These are phyloP conservation scores for Pollicipes pollicipes DNA, from an alignment of 1,140 invertebrate species.

Conservation along the genomic window DNA sequence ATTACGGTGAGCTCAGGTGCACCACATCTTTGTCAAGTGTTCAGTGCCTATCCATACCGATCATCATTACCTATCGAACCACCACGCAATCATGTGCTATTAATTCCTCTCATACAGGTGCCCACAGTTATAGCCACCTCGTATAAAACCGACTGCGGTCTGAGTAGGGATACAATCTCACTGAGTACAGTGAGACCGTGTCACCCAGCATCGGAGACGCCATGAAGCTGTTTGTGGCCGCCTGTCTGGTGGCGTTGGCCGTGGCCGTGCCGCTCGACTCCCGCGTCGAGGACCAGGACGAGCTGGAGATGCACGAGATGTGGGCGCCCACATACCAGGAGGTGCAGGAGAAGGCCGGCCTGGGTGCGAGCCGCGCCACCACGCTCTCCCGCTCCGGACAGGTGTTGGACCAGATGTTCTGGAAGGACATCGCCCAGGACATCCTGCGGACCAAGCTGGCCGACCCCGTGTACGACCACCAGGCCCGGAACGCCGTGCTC, in stretches of 20 bases:
- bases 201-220: too few species aligned
- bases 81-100: too few species aligned
- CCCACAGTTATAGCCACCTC: too few species aligned
- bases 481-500: constrained; percentile 4
- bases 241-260: neutral
- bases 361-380: neutral
- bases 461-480: neutral
- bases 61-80: too few species aligned
- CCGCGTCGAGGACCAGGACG: constrained; percentile 1
- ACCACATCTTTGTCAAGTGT: too few species aligned
- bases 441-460: neutral
- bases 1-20: too few species aligned
- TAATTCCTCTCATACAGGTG: too few species aligned
- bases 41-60: too few species aligned
- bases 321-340: neutral
- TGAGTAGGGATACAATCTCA: too few species aligned
- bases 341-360: neutral
- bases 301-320: constrained; percentile 6
- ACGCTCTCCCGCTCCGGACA: neutral
- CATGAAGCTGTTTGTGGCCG: neutral
- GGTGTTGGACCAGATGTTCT: neutral
- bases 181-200: too few species aligned
- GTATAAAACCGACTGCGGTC: too few species aligned
- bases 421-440: constrained; percentile 4
- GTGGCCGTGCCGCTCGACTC: constrained; percentile 4